Evolutionary conservation across 2,888 invertebrate genomes (phyloP).

Genomic region (Catocala nupta): DNA sequence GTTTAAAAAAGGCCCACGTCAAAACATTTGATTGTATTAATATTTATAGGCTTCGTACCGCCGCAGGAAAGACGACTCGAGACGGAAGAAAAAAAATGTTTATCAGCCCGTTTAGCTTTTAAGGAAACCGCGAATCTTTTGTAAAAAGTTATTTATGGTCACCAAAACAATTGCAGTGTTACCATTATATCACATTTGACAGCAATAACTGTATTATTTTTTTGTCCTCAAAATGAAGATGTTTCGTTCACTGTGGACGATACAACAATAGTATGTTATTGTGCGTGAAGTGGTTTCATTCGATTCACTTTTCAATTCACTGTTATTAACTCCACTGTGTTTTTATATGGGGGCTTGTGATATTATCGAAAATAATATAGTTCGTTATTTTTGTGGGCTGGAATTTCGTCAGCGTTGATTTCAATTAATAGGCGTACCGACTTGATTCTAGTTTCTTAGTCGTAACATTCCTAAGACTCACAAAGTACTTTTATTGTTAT

Average conservation of each 20-base stretch:
- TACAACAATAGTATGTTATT: slow-evolving; percentile 67
- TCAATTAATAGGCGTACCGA: too few species aligned
- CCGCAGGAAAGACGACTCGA: slow-evolving; percentile 81
- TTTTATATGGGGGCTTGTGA: slow-evolving; percentile 46
- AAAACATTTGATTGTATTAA: slow-evolving; percentile 88
- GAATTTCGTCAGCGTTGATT: too few species aligned
- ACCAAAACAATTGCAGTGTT: slow-evolving; percentile 86
- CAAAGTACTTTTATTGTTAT: not conserved
- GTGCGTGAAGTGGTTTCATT: slow-evolving; percentile 59
- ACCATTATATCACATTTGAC: slow-evolving; percentile 86
- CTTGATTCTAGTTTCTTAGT: too few species aligned
- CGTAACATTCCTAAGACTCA: too few species aligned
- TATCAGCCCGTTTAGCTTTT: slow-evolving; percentile 87
- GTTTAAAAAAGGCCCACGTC: slow-evolving; percentile 86
- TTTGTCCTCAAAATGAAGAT: slow-evolving; percentile 78
- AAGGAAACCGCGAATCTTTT: slow-evolving; percentile 86
- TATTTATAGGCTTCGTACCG: slow-evolving; percentile 84
- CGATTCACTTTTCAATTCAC: slow-evolving; percentile 34
- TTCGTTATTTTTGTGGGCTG: slow-evolving; percentile 35
- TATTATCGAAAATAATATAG: slow-evolving; percentile 37
- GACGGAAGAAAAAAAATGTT: slow-evolving; percentile 82
- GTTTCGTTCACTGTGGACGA: slow-evolving; percentile 69
- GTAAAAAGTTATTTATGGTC: slow-evolving; percentile 85
- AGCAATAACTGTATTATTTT: slow-evolving; percentile 84
- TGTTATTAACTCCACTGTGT: slow-evolving; percentile 51